Evolutionary conservation across 2,113 vertebrate species (phyloP), one percentile per base, ranked within the genome.

Genomic region (Girardinichthys multiradiatus): DNA sequence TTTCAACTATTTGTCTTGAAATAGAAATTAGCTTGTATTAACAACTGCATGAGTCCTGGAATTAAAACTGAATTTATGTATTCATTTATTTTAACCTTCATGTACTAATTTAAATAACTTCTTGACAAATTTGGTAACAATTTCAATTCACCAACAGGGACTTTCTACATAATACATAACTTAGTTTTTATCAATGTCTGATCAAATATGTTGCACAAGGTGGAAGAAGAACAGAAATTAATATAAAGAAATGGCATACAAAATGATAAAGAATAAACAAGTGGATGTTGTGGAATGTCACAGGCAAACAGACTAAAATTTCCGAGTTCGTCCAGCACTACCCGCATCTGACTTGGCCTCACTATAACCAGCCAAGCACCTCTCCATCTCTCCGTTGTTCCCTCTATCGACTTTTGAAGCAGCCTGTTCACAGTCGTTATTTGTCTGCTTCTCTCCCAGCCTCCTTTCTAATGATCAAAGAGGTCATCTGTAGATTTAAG

Each of bases 401-500:
- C 59, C 45, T 80, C 82, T 59, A 77, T 84, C 79, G 66, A 58
- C 67, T 70, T 77, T 81, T 21, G 13, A 60, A 77, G 57, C 42
- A 33, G 64, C 42, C 72, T 67, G 69, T 70, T 88, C 78, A 68
- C 77, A 84, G 83, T 64, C 14, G 68, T 65, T 66, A 71, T 74
- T 83, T 86, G 87, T 86, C 87, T 75, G 74, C 29, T 83, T 90
- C 84, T 74, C 80, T 82, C 73, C 59, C 60, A 61, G 54, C 57
- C 77, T 11, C 70, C 64, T 74, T 78, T 81, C 80, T 89, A 87
- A 87, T 87, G 86, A 91, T 91, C 82, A 87, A 79, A 89, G 84
- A 86, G 89, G 86, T 91, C 90, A 85, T 76, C 89, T 87, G 79
- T 85, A 87, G 85, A 79, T 86, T 86, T 84, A 79, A 82, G 79